These are phyloP conservation scores for Stomatorhinus ivindoensis DNA, from an alignment of 2,113 vertebrate species.

Conservation along the genomic window DNA sequence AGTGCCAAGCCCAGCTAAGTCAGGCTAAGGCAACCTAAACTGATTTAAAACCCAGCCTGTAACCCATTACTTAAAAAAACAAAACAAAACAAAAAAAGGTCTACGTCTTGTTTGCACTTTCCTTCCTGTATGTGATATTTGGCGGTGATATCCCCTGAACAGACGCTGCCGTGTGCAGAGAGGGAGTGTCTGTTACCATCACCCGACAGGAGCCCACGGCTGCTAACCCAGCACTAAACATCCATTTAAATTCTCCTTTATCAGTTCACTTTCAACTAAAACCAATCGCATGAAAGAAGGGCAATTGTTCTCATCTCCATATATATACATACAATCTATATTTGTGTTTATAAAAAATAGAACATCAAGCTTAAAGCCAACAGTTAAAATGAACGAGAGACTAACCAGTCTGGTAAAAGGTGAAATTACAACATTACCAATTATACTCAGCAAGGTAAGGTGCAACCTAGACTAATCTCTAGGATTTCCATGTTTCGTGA, in stretches of 20 bases:
- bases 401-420: constrained; percentile 17
- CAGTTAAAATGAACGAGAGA: constrained; percentile 20
- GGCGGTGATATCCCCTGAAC: not conserved
- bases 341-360: constrained; percentile 24
- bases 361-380: constrained; percentile 23
- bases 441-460: constrained; percentile 33
- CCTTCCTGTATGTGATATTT: not conserved
- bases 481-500: constrained; percentile 9
- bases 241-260: constrained; percentile 28
- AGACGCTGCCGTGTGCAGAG: not conserved
- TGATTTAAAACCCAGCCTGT: not conserved
- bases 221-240: not conserved
- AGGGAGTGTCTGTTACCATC: not conserved
- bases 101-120: not conserved
- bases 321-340: constrained; percentile 28
- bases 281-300: constrained; percentile 29
- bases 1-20: not conserved
- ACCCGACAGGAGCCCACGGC: not conserved
- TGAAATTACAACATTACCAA: constrained; percentile 22
- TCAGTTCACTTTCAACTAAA: constrained; percentile 7
- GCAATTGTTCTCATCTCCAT: constrained; percentile 27
- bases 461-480: constrained; percentile 37
- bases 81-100: not conserved
- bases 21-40: not conserved
- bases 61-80: not conserved